Evolutionary conservation across 2,888 invertebrate species (phyloP), one percentile per base, ranked within the genome.

Genomic region (Neocrepidodera transversa): DNA sequence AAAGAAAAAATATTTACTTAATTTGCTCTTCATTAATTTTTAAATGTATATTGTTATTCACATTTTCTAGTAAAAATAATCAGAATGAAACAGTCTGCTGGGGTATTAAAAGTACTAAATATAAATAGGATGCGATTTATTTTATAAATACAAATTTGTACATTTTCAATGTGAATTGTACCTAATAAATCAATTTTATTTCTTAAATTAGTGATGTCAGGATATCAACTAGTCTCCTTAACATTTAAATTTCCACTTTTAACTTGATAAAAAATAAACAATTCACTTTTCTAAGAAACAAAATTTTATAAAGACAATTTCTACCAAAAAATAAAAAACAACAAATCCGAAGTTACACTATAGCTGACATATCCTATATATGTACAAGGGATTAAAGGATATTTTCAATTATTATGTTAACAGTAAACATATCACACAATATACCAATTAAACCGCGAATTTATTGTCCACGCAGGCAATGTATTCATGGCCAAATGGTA

Each of bases 271-370:
- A 48, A 48, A 30, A 13, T 13, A 47, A 3, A 6, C 6, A 14
- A 16, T 10, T 30, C 52, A 53, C 52, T 53, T 26, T 52, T 51
- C 38, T 52, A 52, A 53, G 52, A 53, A 53, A 53, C 43, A 53
- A 40, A 51, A 43, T 18, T 43, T 18, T 48, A 48, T 32, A 48
- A 16, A 17, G n/a, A 20, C 35, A 35, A 18, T 23, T 18, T 13
- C 18, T 43, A 43, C 23, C 23, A 13, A 43, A 43, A 28, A 48
- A 32, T 48, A 30, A n/a, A 32, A 48, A 48, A 48, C 32, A 48
- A 48, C 30, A 47, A 14, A 28, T 28, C 16, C 6, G 47, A 30
- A 47, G 28, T n/a, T 28, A 16, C 47, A 47, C 14, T 26, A 42
- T 42, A 7, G 36, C 7, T 20, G 11, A 23, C 11, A 20, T 11